phyloP scores from a whole-genome alignment of 2,888 invertebrate genomes.

The Loripinus fragilis region DNA sequence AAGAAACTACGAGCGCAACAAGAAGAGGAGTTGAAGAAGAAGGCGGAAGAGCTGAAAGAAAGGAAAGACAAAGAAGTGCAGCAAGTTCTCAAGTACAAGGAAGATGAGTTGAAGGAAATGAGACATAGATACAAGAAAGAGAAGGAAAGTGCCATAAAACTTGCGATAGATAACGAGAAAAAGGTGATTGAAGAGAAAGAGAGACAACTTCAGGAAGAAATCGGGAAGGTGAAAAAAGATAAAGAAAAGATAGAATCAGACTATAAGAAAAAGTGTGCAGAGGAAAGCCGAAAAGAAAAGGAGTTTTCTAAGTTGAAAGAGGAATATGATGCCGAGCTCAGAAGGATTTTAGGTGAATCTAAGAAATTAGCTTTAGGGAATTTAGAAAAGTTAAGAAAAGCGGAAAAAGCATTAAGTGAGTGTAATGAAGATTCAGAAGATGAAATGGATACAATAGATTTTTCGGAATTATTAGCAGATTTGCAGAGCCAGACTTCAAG shows the following conservation, averaged over 20 bases:
- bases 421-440: constrained; percentile 68
- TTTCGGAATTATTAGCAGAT: constrained; percentile 56
- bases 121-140: constrained; percentile 63
- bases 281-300: constrained; percentile 67
- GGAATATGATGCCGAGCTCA: constrained; percentile 72
- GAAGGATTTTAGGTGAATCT: constrained; percentile 74
- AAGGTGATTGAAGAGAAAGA: constrained; percentile 61
- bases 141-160: constrained; percentile 71
- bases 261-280: constrained; percentile 63
- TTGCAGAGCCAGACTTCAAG: constrained; percentile 59
- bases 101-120: constrained; percentile 73
- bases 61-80: constrained; percentile 78
- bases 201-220: constrained; percentile 65
- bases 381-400: constrained; percentile 73
- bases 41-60: constrained; percentile 71
- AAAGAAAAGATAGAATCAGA: constrained; percentile 63
- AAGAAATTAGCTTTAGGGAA: constrained; percentile 74
- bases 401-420: constrained; percentile 74
- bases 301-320: constrained; percentile 71
- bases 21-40: constrained; percentile 67
- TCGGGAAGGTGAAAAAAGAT: constrained; percentile 65
- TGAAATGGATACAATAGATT: constrained; percentile 61
- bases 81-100: constrained; percentile 76
- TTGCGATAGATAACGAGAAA: constrained; percentile 71
- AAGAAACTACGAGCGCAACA: constrained; percentile 68